Conservation (phyloP, 2,888 invertebrate species). For the Andrena bucephala region DNA sequence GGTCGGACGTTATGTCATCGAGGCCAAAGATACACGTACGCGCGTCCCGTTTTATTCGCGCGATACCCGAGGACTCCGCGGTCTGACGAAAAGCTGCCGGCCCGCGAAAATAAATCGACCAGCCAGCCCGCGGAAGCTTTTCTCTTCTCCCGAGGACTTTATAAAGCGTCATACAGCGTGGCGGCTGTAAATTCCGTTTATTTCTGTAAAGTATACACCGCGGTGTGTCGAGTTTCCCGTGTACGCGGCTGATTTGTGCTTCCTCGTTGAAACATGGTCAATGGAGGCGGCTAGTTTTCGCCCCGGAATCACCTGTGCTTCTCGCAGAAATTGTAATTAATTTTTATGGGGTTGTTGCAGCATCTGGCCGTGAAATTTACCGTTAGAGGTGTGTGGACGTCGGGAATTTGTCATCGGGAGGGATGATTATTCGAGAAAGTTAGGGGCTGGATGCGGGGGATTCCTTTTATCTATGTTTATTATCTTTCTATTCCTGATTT, state of each 20-base stretch:
- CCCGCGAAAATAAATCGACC: conserved; percentile 32
- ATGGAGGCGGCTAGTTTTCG: conserved; percentile 1
- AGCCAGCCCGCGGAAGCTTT: conserved; percentile 6
- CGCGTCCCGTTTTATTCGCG: conserved; percentile 26
- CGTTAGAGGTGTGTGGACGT: too few species aligned
- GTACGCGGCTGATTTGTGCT: conserved; percentile 25
- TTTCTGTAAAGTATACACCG: conserved; percentile 8
- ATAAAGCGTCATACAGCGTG: conserved; percentile 13
- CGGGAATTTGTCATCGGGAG: too few species aligned
- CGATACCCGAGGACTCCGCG: conserved; percentile 2
- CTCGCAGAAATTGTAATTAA: not conserved
- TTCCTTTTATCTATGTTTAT: too few species aligned
- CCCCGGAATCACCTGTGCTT: conserved; percentile 15
- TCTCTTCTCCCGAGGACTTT: conserved; percentile 4
- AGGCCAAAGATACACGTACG: conserved; percentile 32
- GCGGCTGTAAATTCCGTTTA: conserved; percentile 40
- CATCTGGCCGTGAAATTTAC: too few species aligned
- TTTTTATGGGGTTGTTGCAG: not conserved
- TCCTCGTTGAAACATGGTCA: conserved; percentile 2
- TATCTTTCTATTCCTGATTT: too few species aligned
- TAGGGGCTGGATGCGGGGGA: too few species aligned
- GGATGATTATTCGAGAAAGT: too few species aligned
- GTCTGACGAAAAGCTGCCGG: not conserved
- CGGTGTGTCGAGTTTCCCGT: not conserved
- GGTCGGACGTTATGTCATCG: conserved; percentile 50